These are phyloP conservation scores for Pogona vitticeps DNA, from an alignment of 2,113 vertebrate species.

Conservation along the genomic window DNA sequence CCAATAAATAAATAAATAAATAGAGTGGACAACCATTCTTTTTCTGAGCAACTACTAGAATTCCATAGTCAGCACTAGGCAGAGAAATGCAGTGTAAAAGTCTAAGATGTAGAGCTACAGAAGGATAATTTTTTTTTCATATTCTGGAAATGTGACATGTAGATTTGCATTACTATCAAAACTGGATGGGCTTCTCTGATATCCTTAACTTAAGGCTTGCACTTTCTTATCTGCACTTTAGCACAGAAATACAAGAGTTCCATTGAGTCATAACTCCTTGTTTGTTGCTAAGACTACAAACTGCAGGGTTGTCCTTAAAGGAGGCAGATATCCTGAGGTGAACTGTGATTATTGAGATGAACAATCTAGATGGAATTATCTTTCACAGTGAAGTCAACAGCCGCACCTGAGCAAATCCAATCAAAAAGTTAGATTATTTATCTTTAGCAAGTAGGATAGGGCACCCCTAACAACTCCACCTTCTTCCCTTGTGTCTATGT, in stretches of 20 bases:
- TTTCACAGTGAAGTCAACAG: constrained; percentile 19
- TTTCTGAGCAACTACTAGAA: no score
- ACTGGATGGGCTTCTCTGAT: not conserved
- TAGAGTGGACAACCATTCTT: no score
- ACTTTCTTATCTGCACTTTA: not conserved
- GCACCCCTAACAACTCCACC: not conserved
- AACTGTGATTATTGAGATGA: not conserved
- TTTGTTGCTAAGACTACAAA: not conserved
- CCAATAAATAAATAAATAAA: no score
- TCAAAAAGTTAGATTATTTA: constrained; percentile 22
- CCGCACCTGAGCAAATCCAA: constrained; percentile 9
- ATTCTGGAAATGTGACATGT: not conserved
- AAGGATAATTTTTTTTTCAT: not conserved
- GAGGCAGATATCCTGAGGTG: not conserved
- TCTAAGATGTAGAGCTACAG: not conserved
- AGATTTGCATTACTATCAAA: not conserved
- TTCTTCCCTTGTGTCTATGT: not conserved
- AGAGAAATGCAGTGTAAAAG: not conserved
- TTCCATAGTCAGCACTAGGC: no score
- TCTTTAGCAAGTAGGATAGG: constrained; percentile 1
- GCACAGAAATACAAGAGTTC: not conserved
- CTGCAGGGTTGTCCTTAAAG: not conserved
- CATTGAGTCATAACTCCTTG: no score
- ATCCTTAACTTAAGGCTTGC: not conserved
- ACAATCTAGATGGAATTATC: not conserved